A percentile compares a stretch with the other conserved stretches of the same genome.
These are phyloP conservation scores for Lypha dubia DNA, from an alignment of 2,888 invertebrate genomes.

Conservation along the genomic window DNA sequence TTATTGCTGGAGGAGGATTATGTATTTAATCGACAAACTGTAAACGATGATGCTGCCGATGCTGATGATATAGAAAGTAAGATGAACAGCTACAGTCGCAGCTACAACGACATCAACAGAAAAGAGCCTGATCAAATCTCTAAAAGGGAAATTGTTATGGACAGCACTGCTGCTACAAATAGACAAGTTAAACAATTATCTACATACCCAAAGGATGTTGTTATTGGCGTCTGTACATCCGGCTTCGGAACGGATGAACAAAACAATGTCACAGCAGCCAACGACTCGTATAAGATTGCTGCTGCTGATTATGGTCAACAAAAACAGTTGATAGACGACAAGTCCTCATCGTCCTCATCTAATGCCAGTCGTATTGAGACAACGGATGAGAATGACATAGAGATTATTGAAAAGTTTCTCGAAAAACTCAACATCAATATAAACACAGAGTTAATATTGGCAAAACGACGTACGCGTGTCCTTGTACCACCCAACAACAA, in stretches of 20 bases:
- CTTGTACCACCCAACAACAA: slow-evolving; percentile 24
- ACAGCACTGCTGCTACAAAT: slow-evolving; percentile 55
- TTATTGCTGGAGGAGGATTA: slow-evolving; percentile 83
- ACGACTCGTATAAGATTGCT: slow-evolving; percentile 6
- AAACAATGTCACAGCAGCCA: slow-evolving; percentile 29
- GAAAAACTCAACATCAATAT: slow-evolving; percentile 83
- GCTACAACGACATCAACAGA: slow-evolving; percentile 53
- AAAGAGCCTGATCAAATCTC: slow-evolving; percentile 40
- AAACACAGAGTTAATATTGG: slow-evolving; percentile 83
- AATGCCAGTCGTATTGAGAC: slow-evolving; percentile 51
- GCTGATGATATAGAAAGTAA: slow-evolving; percentile 68
- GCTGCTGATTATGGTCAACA: slow-evolving; percentile 2
- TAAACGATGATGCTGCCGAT: slow-evolving; percentile 73
- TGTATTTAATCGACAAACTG: slow-evolving; percentile 77
- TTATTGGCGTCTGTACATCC: slow-evolving; percentile 66
- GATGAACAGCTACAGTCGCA: slow-evolving; percentile 60
- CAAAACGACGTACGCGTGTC: slow-evolving; percentile 77
- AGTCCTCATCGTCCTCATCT: slow-evolving; percentile 17
- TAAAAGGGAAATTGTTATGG: slow-evolving; percentile 60
- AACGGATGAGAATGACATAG: slow-evolving; percentile 73
- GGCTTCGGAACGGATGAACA: slow-evolving; percentile 17
- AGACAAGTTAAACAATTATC: slow-evolving; percentile 64
- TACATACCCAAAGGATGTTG: slow-evolving; percentile 64
- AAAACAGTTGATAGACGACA: slow-evolving; percentile 37
- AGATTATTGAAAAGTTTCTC: slow-evolving; percentile 82